A percentile compares a stretch with the other conserved stretches of the same genome.
phyloP scores from a whole-genome alignment of 2,888 invertebrate genomes.

The Melipona beecheii region DNA sequence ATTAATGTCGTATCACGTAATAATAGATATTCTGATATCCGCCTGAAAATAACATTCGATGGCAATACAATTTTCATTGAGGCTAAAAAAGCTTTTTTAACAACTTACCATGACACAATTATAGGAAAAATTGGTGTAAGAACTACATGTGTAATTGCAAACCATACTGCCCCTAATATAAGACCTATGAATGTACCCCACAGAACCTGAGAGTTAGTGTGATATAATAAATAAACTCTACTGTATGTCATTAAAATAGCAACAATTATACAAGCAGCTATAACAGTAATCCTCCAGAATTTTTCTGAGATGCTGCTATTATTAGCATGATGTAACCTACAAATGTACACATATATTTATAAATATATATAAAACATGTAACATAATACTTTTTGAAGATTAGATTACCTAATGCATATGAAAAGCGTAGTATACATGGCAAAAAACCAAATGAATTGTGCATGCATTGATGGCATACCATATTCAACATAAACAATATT shows the following conservation, averaged over 20 bases:
- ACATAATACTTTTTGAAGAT: not conserved
- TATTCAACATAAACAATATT: constrained; percentile 90
- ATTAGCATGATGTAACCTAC: constrained; percentile 92
- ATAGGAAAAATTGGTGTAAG: constrained; percentile 94
- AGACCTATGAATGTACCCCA: constrained; percentile 91
- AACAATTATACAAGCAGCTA: constrained; percentile 86
- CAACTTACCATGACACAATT: constrained; percentile 92
- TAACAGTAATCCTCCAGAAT: constrained; percentile 89
- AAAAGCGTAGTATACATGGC: constrained; percentile 93
- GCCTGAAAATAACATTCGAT: constrained; percentile 85
- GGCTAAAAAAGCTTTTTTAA: constrained; percentile 5
- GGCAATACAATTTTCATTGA: not conserved
- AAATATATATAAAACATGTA: not conserved
- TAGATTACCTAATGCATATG: constrained; percentile 91
- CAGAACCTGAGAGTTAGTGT: constrained; percentile 92
- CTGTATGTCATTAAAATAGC: constrained; percentile 88
- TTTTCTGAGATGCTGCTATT: constrained; percentile 91
- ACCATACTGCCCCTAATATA: constrained; percentile 92
- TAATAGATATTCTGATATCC: constrained; percentile 93
- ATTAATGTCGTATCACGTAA: constrained; percentile 95
- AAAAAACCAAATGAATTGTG: constrained; percentile 97
- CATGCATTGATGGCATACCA: constrained; percentile 96
- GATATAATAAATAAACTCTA: constrained; percentile 94
- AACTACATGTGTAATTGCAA: constrained; percentile 90
- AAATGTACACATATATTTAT: not conserved